Percentiles rank a stretch among this genome's conserved stretches.
Evolutionary conservation across 1,140 invertebrate species (phyloP).

Genomic region (Macrostomum lignano): DNA sequence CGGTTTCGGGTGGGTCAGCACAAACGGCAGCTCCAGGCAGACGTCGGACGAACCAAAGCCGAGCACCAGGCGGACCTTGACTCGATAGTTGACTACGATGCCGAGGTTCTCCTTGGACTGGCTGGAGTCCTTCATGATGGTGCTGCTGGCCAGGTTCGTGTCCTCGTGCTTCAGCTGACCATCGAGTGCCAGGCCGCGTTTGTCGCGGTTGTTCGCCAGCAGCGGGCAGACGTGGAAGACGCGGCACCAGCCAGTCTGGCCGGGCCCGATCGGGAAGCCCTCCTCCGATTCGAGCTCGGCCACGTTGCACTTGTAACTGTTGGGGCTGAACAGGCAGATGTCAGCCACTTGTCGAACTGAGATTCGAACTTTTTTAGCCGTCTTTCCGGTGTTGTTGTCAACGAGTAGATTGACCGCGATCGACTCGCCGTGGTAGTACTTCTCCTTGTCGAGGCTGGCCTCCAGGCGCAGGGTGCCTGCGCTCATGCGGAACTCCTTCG

Average conservation of each 20-base stretch:
- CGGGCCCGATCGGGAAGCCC: constrained; percentile 71
- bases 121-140: constrained; percentile 19
- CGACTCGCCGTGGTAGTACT: constrained; percentile 91
- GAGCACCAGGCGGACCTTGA: constrained; percentile 82
- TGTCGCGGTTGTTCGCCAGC: constrained; percentile 88
- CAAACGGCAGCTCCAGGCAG: constrained; percentile 84
- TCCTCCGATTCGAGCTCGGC: constrained; percentile 47
- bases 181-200: constrained; percentile 82
- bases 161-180: constrained; percentile 97
- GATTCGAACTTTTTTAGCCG: constrained; percentile 90
- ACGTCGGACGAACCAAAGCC: constrained; percentile 64
- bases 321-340: constrained; percentile 91
- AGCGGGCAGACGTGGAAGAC: constrained; percentile 76
- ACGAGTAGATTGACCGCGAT: constrained; percentile 93
- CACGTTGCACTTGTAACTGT: constrained; percentile 88
- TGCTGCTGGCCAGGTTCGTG: constrained; percentile 93
- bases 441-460: constrained; percentile 83
- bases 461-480: constrained; percentile 87
- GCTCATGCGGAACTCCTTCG: constrained; percentile 97
- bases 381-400: constrained; percentile 95
- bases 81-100: constrained; percentile 95
- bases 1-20: constrained; percentile 77
- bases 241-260: constrained; percentile 62
- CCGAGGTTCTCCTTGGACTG: constrained; percentile 38
- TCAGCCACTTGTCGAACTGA: constrained; percentile 82